Evolutionary conservation across 1,140 invertebrate genomes (phyloP).

Genomic region (Lerema accius): DNA sequence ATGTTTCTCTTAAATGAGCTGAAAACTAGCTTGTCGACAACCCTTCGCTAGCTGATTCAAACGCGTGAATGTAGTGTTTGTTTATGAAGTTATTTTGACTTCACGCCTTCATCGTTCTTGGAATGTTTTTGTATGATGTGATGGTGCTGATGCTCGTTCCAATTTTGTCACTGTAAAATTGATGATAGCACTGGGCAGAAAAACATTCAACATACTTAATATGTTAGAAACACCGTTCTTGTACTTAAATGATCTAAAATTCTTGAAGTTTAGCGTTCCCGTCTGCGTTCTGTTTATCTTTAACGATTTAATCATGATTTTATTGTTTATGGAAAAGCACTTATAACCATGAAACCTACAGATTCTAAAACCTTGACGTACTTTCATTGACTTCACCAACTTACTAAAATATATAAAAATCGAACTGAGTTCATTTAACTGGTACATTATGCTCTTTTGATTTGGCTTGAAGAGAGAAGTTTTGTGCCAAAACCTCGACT

Average conservation of each 20-base stretch:
- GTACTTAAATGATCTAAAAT: no score
- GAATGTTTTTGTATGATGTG: slow-evolving; percentile 40
- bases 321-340: no score
- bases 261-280: no score
- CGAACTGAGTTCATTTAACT: slow-evolving; percentile 7
- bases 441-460: slow-evolving; percentile 8
- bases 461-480: slow-evolving; percentile 52
- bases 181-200: no score
- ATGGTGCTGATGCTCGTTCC: slow-evolving; percentile 4
- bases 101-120: slow-evolving; percentile 44
- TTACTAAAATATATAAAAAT: slow-evolving; percentile 1
- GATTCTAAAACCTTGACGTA: no score
- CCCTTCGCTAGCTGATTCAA: slow-evolving; percentile 43
- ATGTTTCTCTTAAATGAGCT: not conserved
- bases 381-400: not conserved
- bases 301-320: no score
- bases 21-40: slow-evolving; percentile 32
- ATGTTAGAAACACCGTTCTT: no score
- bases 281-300: no score
- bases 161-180: not conserved
- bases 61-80: slow-evolving; percentile 52
- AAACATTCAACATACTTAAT: no score
- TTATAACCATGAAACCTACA: no score
- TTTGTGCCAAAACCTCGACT: slow-evolving; percentile 62
- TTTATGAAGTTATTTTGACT: slow-evolving; percentile 60